Conservation (phyloP, 2,797 vertebrate genomes). For the Manis pentadactyla region DNA sequence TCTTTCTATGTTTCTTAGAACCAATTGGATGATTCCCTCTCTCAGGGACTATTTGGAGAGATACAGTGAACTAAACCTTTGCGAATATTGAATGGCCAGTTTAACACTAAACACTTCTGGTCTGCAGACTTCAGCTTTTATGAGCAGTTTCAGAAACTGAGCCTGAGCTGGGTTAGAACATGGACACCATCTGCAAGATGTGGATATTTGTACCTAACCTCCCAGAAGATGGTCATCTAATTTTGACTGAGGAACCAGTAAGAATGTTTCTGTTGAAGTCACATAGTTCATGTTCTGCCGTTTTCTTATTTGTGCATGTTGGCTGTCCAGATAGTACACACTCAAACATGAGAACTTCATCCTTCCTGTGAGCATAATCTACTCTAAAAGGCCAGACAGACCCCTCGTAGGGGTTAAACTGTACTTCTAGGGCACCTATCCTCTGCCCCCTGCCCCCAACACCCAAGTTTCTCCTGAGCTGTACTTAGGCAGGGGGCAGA, state of each 20-base stretch:
- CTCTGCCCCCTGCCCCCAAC: background rate
- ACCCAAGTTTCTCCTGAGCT: background rate
- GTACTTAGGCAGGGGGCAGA: background rate
- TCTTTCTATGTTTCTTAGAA: conserved; percentile 4
- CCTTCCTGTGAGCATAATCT: background rate
- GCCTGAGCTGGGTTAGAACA: background rate
- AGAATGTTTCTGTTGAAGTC: background rate
- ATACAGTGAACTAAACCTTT: background rate
- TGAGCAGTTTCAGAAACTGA: background rate
- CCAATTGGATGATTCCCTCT: background rate
- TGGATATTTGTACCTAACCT: background rate
- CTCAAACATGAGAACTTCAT: background rate
- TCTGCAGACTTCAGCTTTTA: background rate
- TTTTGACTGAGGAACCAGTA: background rate
- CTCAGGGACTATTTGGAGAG: background rate
- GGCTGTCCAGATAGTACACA: background rate
- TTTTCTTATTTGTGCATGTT: background rate
- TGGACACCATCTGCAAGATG: background rate
- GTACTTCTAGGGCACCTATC: no score
- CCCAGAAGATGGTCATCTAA: background rate
- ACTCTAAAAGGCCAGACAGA: background rate
- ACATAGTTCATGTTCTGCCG: background rate
- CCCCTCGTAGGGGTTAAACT: background rate
- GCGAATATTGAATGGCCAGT: background rate
- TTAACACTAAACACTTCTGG: background rate